Evolutionary conservation across 2,888 invertebrate genomes (phyloP).

Genomic region (Fabriciana adippe): DNA sequence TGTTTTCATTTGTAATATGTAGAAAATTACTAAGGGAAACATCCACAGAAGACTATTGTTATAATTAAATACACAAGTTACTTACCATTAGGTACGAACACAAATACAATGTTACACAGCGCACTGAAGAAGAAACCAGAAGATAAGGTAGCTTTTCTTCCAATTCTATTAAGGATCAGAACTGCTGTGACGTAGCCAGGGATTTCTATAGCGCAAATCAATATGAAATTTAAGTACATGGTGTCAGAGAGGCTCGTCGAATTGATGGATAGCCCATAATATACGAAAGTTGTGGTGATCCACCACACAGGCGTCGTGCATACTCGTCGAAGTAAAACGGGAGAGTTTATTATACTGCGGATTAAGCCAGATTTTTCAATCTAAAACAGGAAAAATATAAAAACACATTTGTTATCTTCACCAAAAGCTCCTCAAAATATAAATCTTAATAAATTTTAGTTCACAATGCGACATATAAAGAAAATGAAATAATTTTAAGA

Average conservation of each 20-base stretch:
- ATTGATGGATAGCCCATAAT: conserved; percentile 86
- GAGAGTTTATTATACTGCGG: conserved; percentile 71
- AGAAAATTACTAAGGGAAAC: too few relatives aligned
- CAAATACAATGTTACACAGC: conserved; percentile 41
- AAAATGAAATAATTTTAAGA: too few relatives aligned
- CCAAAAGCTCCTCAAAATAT: too few relatives aligned
- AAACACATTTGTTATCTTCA: too few relatives aligned
- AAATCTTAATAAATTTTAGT: too few relatives aligned
- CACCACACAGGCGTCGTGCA: conserved; percentile 84
- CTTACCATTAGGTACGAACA: conserved; percentile 46
- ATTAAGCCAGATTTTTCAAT: conserved; percentile 44
- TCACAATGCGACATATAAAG: too few relatives aligned
- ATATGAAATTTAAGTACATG: conserved; percentile 84
- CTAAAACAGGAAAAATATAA: conserved; percentile 15
- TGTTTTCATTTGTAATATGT: too few relatives aligned
- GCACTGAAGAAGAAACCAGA: conserved; percentile 64
- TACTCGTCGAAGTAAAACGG: conserved; percentile 75
- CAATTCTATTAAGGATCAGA: conserved; percentile 81
- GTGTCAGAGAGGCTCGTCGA: conserved; percentile 85
- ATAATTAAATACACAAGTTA: neutral
- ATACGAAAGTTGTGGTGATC: conserved; percentile 85
- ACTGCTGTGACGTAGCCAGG: conserved; percentile 85
- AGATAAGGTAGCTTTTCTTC: conserved; percentile 82
- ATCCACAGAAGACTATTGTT: neutral
- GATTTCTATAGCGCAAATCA: conserved; percentile 84